Base-by-base conservation (phyloP, 1,140 invertebrate genomes). In the Musca vetustissima region DNA sequence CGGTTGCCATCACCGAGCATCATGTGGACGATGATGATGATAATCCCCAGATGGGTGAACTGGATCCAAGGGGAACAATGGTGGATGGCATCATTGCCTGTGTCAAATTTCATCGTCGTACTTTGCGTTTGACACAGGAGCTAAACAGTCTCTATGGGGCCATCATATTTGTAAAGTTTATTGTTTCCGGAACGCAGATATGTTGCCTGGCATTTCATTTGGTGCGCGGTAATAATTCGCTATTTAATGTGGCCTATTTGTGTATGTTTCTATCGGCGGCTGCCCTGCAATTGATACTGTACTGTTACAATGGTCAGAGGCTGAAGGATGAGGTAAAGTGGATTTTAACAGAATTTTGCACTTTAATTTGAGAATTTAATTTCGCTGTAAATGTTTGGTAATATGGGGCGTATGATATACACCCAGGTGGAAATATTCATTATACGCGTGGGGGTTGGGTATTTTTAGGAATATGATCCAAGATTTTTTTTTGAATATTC, bases 121-220 rank as follows among this genome's bases (percentile, higher is more conserved):
- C 70, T 9, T 55, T 76, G 4, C 28, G 72, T 0, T 21, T 76
- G 59, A 55, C 72, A 2, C 11, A 55, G 7, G 64, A 76, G 13
- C 21, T 76, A 7, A 74, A 66, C 55, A 24, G 59, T 11, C 70
- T 74, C 28, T 76, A 69, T 48, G 70, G 73, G 1, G 73, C 72
- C 24, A 76, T 76, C 19, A 68, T 76, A 0, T 74, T 76, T 19
- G 72, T 76, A 11, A 73, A 76, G 32, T 76, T 76, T 36, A 74
- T 68, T 21, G 66, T 76, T 0, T 74, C 75, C 21, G 74, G 73
- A 19, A 53, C 74, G 57, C 74, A 76, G 50, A 64, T 76, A 19
- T 74, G 74, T 61, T 73, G 69, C 66, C 15, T 76, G 64, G 69
- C 68, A 22, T 76, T 73, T 49, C 73, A 73, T 21, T 76, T 76